Evolutionary conservation across 2,888 invertebrate species (phyloP).

Genomic region (Dorcus parallelipipedus): DNA sequence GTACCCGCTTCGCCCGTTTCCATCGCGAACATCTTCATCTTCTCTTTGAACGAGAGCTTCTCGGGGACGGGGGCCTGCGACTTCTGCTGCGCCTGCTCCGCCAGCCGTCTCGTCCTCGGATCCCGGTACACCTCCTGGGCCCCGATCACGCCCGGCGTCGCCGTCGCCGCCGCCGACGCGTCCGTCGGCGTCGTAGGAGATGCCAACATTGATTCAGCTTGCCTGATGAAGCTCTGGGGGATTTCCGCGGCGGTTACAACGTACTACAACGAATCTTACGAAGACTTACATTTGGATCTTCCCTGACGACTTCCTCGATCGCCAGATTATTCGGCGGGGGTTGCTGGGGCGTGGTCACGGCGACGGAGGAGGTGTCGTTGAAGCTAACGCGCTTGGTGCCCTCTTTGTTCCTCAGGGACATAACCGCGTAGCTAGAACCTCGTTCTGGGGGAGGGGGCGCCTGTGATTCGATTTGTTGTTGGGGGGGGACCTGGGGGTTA

Average conservation of each 20-base stretch:
- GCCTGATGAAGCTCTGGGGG: conserved; percentile 70
- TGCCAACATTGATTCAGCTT: conserved; percentile 76
- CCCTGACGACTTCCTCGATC: conserved; percentile 46
- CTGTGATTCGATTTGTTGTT: conserved; percentile 34
- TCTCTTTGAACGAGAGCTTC: conserved; percentile 95
- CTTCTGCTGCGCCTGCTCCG: conserved; percentile 66
- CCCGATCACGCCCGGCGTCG: conserved; percentile 95
- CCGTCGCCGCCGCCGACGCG: conserved; percentile 52
- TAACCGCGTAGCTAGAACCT: conserved; percentile 83
- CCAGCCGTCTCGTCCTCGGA: conserved; percentile 83
- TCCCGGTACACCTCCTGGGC: conserved; percentile 98
- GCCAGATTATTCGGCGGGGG: conserved; percentile 28
- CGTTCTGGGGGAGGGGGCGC: conserved; percentile 81
- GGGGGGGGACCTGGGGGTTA: background rate
- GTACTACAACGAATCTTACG: background rate
- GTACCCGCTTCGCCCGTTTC: conserved; percentile 92
- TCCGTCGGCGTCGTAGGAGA: conserved; percentile 70
- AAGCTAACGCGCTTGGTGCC: conserved; percentile 48
- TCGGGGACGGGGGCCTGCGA: conserved; percentile 74
- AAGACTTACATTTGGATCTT: conserved; percentile 78
- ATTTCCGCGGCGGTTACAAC: conserved; percentile 5
- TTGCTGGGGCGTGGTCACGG: conserved; percentile 41
- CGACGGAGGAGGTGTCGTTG: conserved; percentile 36
- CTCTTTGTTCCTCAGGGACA: conserved; percentile 59
- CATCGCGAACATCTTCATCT: conserved; percentile 99